Percentiles rank a stretch among this genome's conserved stretches.
phyloP scores from a whole-genome alignment of 2,888 invertebrate genomes.

The Reticulitermes lucifugus region DNA sequence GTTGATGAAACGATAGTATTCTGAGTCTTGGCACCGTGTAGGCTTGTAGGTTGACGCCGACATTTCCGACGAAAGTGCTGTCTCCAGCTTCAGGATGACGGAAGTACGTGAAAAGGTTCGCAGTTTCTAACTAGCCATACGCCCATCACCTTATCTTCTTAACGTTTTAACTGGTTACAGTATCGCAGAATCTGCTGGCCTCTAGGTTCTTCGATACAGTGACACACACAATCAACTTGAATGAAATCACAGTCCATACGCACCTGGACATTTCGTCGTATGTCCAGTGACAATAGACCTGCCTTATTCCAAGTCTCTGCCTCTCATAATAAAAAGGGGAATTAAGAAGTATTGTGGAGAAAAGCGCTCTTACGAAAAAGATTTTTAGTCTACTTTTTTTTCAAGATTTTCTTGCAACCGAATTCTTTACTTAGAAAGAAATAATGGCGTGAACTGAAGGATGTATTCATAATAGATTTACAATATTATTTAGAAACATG shows the following conservation, averaged over 20 bases:
- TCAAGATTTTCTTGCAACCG: background rate
- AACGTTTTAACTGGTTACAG: too few relatives aligned
- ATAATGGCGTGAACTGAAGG: background rate
- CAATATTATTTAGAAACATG: slow-evolving; percentile 26
- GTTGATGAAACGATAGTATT: too few relatives aligned
- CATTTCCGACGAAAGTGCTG: too few relatives aligned
- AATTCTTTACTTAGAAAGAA: background rate
- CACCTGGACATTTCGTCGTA: slow-evolving; percentile 23
- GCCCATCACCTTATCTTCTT: too few relatives aligned
- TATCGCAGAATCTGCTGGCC: too few relatives aligned
- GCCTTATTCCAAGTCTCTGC: background rate
- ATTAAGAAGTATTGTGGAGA: background rate
- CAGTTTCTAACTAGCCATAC: too few relatives aligned
- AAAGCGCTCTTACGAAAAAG: background rate
- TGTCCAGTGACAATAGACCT: background rate
- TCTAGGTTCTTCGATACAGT: too few relatives aligned
- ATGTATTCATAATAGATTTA: slow-evolving; percentile 22
- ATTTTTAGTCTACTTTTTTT: slow-evolving; percentile 1
- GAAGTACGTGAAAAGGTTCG: too few relatives aligned
- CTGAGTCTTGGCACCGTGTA: too few relatives aligned
- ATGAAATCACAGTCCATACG: background rate
- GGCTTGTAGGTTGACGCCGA: too few relatives aligned
- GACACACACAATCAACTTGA: background rate
- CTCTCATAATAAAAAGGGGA: background rate
- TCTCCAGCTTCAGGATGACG: too few relatives aligned